A percentile compares a stretch with the other conserved stretches of the same genome.
Conservation (phyloP, 2,113 vertebrate species). For the Acanthochromis polyacanthus region DNA sequence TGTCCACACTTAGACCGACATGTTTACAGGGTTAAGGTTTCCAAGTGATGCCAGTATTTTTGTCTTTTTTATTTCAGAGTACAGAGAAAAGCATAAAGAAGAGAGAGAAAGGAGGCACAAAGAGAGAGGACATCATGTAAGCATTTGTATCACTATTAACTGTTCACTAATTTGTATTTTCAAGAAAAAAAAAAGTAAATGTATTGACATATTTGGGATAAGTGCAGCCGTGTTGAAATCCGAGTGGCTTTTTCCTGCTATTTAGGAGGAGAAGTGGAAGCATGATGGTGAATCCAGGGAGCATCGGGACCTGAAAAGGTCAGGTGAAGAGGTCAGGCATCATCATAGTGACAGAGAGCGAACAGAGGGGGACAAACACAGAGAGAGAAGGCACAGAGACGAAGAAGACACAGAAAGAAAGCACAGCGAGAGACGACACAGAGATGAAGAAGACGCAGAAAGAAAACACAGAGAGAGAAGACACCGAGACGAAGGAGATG, state of each 20-base stretch:
- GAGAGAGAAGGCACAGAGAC: conserved; percentile 64
- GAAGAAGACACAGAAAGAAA: conserved; percentile 56
- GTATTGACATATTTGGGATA: not conserved
- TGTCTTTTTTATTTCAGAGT: conserved; percentile 59
- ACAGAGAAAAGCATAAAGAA: conserved; percentile 74
- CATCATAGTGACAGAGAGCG: conserved; percentile 68
- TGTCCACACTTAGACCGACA: not conserved
- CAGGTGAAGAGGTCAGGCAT: conserved; percentile 57
- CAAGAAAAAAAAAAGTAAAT: not conserved
- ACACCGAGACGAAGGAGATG: conserved; percentile 61
- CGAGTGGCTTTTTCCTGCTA: not conserved
- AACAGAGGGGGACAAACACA: conserved; percentile 68
- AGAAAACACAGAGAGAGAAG: conserved; percentile 69
- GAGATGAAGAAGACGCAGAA: conserved; percentile 67
- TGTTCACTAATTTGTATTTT: not conserved
- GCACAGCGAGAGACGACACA: conserved; percentile 28
- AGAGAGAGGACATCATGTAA: conserved; percentile 69
- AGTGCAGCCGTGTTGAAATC: not conserved
- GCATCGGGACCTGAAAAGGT: conserved; percentile 29
- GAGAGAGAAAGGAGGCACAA: conserved; percentile 73
- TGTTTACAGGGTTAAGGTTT: not conserved
- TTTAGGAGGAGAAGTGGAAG: conserved; percentile 60
- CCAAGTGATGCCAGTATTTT: not conserved
- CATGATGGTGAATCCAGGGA: conserved; percentile 59
- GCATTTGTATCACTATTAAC: not conserved